Conservation (phyloP, 2,797 vertebrate species). For the Morus bassanus region DNA sequence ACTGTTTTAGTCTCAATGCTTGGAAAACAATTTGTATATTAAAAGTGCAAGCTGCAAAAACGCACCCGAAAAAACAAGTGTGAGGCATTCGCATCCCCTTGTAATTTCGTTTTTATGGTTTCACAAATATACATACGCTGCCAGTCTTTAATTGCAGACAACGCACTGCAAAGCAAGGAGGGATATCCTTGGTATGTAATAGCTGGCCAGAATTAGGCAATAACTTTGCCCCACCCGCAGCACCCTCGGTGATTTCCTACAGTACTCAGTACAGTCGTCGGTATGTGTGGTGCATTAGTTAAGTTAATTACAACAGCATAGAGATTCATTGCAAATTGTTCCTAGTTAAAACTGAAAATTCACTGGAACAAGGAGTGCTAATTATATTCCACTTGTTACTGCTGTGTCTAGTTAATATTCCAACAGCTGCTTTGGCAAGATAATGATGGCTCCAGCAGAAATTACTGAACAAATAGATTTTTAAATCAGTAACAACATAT, state of each 20-base stretch:
- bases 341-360: conserved; percentile 71
- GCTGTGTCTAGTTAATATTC: conserved; percentile 71
- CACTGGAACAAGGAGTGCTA: conserved; percentile 70
- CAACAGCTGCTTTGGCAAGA: conserved; percentile 74
- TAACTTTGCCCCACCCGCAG: conserved; percentile 12
- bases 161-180: background rate
- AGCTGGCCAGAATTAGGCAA: conserved; percentile 35
- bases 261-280: conserved; percentile 18
- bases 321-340: conserved; percentile 72
- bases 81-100: background rate
- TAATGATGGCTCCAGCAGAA: conserved; percentile 65
- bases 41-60: background rate
- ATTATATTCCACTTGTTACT: conserved; percentile 73
- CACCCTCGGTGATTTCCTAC: conserved; percentile 62
- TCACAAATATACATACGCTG: accelerated
- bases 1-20: background rate
- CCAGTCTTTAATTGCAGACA: background rate
- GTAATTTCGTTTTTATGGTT: background rate
- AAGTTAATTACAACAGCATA: conserved; percentile 67
- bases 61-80: accelerated
- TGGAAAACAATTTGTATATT: background rate
- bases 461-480: conserved; percentile 72
- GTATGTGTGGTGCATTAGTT: conserved; percentile 48
- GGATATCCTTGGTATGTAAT: conserved; percentile 22
- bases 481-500: conserved; percentile 69